Conservation (phyloP, 1,140 invertebrate species). For the Lamellibrachia luymesi region DNA sequence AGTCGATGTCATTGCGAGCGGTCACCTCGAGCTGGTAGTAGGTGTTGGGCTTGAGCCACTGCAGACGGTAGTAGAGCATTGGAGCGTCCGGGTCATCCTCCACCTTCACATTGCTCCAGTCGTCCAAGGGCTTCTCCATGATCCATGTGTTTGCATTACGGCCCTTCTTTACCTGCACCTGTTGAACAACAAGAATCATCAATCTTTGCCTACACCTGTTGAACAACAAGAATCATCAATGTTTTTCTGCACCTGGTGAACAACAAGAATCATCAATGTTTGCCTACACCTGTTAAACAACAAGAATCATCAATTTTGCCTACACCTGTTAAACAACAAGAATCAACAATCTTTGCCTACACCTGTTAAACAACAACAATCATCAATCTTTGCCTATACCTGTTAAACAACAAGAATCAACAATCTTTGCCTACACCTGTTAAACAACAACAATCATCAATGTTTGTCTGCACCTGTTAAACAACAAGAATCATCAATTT, state of each 20-base stretch:
- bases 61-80: slow-evolving; percentile 51
- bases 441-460: background rate
- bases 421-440: background rate
- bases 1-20: slow-evolving; percentile 82
- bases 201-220: background rate
- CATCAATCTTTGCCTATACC: background rate
- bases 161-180: background rate
- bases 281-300: background rate
- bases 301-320: background rate
- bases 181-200: slow-evolving; percentile 6
- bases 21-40: slow-evolving; percentile 78
- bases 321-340: background rate
- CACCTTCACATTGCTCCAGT: slow-evolving; percentile 14
- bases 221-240: background rate
- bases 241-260: background rate
- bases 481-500: background rate
- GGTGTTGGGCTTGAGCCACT: slow-evolving; percentile 70
- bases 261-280: background rate
- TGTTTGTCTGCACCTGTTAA: background rate
- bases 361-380: too few species aligned
- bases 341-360: too few species aligned
- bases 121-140: slow-evolving; percentile 16
- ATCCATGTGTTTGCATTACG: background rate
- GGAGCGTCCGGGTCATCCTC: slow-evolving; percentile 21
- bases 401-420: slow-evolving; percentile 4